phyloP scores from a whole-genome alignment of 2,113 vertebrate species.

The Ivindomyrus marchei region DNA sequence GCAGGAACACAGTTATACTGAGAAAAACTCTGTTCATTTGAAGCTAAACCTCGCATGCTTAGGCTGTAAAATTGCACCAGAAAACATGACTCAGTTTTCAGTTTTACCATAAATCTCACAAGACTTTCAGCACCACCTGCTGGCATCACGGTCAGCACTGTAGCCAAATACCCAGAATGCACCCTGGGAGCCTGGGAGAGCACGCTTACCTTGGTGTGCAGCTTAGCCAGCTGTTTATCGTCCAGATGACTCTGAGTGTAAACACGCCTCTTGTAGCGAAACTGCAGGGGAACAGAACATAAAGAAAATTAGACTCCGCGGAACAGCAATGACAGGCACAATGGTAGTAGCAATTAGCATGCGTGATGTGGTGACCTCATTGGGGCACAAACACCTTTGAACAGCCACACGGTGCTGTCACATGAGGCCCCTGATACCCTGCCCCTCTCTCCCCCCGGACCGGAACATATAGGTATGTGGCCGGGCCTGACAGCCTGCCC shows the following conservation, averaged over 20 bases:
- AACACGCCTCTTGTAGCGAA: conserved; percentile 91
- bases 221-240: conserved; percentile 92
- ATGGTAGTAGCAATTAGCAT: not conserved
- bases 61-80: not conserved
- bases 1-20: not conserved
- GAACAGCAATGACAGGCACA: not conserved
- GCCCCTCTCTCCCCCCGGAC: no score
- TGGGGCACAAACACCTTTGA: not conserved
- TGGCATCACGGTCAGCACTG: not conserved
- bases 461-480: no score
- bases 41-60: not conserved
- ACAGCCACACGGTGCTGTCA: not conserved
- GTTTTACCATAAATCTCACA: not conserved
- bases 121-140: not conserved
- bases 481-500: no score
- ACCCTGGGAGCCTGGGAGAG: not conserved
- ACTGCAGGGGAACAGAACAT: conserved; percentile 56
- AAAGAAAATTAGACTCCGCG: not conserved
- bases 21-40: not conserved
- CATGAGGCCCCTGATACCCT: not conserved
- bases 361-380: not conserved
- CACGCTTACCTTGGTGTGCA: conserved; percentile 84
- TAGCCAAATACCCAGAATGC: not conserved
- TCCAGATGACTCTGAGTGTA: conserved; percentile 89
- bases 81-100: not conserved